Base-by-base conservation (phyloP, 2,888 invertebrate species). In the Protophormia terraenovae region DNA sequence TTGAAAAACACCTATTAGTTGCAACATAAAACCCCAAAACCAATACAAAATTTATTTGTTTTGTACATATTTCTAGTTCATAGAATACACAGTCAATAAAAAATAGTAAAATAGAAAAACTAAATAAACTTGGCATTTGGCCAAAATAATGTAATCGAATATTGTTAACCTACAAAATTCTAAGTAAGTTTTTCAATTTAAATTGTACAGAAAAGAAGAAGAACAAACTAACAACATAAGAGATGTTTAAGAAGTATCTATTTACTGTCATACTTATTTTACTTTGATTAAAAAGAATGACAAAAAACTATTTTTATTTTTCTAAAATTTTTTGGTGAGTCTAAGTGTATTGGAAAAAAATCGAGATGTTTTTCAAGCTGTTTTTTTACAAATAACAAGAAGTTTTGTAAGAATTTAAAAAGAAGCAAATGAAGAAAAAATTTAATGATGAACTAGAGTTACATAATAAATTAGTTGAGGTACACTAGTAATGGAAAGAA, bases 131-230 rank as follows among this genome's bases (percentile, higher is more conserved):
- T 85, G 85, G 85, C 82, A 82, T 82, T 85, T 78, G 62, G 62
- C 85, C 85, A 85, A 69, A 78, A 78, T 47, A 78, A 58, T 85
- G 78, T 78, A 85, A 85, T 75, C 85, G 78, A 82, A 85, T 82
- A 69, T 71, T 41, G 69, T 85, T 85, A 85, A 85, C 81, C 84
- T 81, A 85, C 77, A 85, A 85, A 85, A 77, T 72, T 67, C 67
- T 58, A 84, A 84, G 66, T 67, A 60, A 71, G 67, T 71, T 82
- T 71, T 55, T 62, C 24, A 72, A 72, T 67, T 73, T 29, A 79
- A 53, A 45, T 53, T 62, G 29, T 45, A 67, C n/a, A 12, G 14
- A 60, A 45, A 38, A 47, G 14, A 22, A 47, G 14, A 67, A 22
- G 27, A 45, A 22, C 16, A 35, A 5, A 38, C 10, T 12, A 38